Evolutionary conservation across 2,113 vertebrate species (phyloP).

Genomic region (Archilochus colubris): DNA sequence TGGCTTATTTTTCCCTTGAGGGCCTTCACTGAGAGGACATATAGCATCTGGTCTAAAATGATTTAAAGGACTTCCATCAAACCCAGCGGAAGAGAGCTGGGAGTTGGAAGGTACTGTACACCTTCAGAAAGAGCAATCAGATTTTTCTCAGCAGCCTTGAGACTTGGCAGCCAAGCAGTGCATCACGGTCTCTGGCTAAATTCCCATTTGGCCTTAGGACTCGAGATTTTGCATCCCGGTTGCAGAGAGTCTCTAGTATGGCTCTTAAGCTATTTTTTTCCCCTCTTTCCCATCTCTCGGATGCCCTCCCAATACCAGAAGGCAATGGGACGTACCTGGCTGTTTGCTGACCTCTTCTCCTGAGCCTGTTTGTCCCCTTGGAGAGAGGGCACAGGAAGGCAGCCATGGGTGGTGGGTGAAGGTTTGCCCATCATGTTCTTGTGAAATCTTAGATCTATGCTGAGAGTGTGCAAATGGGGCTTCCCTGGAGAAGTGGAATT

Average conservation of each 20-base stretch:
- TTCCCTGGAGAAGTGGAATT: background rate
- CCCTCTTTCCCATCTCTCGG: background rate
- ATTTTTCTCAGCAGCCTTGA: background rate
- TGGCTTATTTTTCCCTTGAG: background rate
- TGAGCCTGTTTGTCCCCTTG: background rate
- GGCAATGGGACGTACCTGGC: background rate
- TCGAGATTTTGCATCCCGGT: background rate
- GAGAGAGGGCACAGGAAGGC: background rate
- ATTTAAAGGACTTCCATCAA: background rate
- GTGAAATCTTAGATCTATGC: background rate
- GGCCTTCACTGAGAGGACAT: background rate
- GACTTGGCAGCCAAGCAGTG: background rate
- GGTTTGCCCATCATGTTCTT: background rate
- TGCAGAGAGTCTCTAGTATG: background rate
- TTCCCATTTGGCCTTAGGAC: background rate
- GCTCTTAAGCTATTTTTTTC: background rate
- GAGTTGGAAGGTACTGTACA: background rate
- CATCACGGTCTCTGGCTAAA: background rate
- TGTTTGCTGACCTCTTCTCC: background rate
- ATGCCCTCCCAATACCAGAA: background rate
- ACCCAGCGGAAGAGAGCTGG: background rate
- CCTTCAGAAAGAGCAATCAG: background rate
- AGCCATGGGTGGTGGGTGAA: background rate
- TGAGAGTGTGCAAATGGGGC: background rate
- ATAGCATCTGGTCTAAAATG: background rate